Evolutionary conservation across 2,888 invertebrate genomes (phyloP), one percentile per base, ranked within the genome.

Genomic region (Drosophila mayaguana): DNA sequence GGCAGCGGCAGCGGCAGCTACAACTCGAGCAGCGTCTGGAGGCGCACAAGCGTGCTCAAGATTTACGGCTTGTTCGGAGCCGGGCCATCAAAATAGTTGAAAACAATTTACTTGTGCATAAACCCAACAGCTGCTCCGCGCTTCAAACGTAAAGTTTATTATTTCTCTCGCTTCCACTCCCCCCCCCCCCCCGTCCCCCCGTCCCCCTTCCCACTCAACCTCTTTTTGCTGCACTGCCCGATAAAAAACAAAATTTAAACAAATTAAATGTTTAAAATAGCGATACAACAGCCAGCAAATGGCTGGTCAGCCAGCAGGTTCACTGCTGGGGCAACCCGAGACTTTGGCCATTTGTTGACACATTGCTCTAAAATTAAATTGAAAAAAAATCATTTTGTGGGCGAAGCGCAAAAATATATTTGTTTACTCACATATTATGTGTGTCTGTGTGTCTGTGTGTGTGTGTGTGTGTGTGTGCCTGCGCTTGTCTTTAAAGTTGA

Each of bases 31-130:
- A 42, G 50, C 54, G 73, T 72, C 40, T 73, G 72, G 48, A 50
- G 48, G 48, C 48, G 48, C 48, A 50, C 48, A 50, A 50, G 48
- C 73, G 72, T 60, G 73, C 73, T 72, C 25, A 75, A 78, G 81
- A 78, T 79, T 78, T 78, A 81, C 79, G 75, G 60, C 72, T 62
- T 54, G 66, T 54, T 38, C 61, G 45, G 64, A 60, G 75, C 42
- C 67, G 51, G 54, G 66, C 66, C 50, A 79, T 81, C 79, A 79
- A 81, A 78, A 74, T 79, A 81, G 82, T 79, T 67, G 25, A 69
- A 75, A 81, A 72, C 63, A 76, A 77, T 80, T 80, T 71, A 53
- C 46, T 80, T 54, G 40, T 54, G 63, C 53, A 46, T 40, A 43
- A 50, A 50, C 56, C 55, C 55, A 42, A 46, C 69, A 60, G 55